Evolutionary conservation across 2,113 vertebrate species (phyloP), one percentile per base, ranked within the genome.

Genomic region (Murina feae): DNA sequence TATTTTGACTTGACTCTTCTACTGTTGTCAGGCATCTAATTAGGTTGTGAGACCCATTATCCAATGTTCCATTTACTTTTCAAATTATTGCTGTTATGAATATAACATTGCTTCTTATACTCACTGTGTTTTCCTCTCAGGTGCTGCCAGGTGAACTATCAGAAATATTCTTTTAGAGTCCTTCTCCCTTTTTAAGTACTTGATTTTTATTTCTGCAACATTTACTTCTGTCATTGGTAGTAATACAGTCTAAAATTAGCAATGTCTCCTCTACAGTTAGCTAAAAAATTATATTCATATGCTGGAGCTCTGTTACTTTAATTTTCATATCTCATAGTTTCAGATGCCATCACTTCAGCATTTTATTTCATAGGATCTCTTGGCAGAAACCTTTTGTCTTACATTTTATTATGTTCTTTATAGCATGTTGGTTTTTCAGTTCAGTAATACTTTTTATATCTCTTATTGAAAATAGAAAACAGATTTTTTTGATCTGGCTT

Each of bases 401-500:
- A 60, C 23, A 37, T 89, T 84, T 69, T 60, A 37, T 58, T 55
- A 53, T 30, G 10, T 85, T 95, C 30, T 92, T 79, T 14, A 35
- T 39, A 83, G 35, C 8, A 20, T 86, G 16, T 51, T 79, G 47
- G 25, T 72, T 83, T 83, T 86, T 88, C 51, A 82, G 8, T 47
- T 78, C n/a, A 68, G 35, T 86, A 17, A 39, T 71, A 72, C 13
- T 84, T 72, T 74, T 90, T 51, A 17, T 84, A 93, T 32, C 28
- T 60, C 66, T 85, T 86, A 79, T 25, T 84, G 9, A 78, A 87
- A 88, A 28, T 47, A 0, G 11, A 76, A 89, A 90, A 68, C 32
- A 95, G 23, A 75, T 58, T 85, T 79, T 49, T 88, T 74, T 49
- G 44, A 71, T 93, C 28, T 80, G 66, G 11, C 18, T 93, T 93